Conservation (phyloP, 2,797 vertebrate genomes). For the Phrynocephalus forsythii region DNA sequence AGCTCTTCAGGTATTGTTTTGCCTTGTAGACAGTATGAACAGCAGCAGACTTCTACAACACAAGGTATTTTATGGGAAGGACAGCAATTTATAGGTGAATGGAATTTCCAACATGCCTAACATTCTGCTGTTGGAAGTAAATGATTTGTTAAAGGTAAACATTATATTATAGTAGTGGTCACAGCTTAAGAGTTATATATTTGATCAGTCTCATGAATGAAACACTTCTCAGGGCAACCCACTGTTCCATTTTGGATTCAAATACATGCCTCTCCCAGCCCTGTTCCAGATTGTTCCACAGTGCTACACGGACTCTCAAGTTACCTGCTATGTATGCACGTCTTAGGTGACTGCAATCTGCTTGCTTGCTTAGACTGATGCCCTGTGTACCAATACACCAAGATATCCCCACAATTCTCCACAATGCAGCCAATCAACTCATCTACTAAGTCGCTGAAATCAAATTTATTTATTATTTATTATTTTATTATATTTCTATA, state of each 20-base stretch:
- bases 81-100: background rate
- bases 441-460: background rate
- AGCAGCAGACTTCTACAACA: slow-evolving; percentile 10
- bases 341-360: background rate
- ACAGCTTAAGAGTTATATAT: background rate
- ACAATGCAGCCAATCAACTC: background rate
- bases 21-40: background rate
- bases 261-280: background rate
- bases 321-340: background rate
- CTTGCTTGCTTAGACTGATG: background rate
- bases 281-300: background rate
- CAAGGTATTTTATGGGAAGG: background rate
- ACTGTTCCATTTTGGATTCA: background rate
- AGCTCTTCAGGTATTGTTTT: background rate
- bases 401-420: background rate
- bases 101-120: slow-evolving; percentile 13
- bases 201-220: background rate
- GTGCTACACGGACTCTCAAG: background rate
- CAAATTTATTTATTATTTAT: background rate
- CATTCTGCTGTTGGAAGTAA: slow-evolving; percentile 9
- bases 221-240: background rate
- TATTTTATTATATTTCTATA: too few relatives aligned
- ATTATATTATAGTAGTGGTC: background rate
- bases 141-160: slow-evolving; percentile 19
- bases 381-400: background rate